These are phyloP conservation scores for Lateolabrax maculatus DNA, from an alignment of 2,797 vertebrate species.

Conservation along the genomic window DNA sequence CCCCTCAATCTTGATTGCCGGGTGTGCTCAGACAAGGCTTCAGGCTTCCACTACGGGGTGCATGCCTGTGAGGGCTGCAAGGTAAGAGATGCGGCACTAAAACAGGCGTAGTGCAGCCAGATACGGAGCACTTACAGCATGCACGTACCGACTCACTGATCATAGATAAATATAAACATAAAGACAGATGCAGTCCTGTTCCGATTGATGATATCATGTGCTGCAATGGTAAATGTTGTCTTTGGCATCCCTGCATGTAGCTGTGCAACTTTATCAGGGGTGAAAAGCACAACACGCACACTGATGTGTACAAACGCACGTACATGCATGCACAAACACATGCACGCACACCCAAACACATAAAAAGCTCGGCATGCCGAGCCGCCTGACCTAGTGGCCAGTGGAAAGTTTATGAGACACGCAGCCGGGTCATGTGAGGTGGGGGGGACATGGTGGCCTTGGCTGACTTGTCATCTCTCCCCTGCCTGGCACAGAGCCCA, in stretches of 20 bases:
- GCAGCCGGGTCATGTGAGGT: conserved; percentile 68
- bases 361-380: conserved; percentile 3
- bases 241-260: background rate
- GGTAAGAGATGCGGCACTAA: conserved; percentile 78
- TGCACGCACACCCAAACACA: conserved; percentile 33
- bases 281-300: conserved; percentile 2
- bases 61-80: conserved; percentile 99
- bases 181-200: background rate
- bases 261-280: conserved; percentile 12
- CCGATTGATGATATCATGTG: background rate
- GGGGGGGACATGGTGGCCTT: conserved; percentile 51
- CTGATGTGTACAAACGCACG: background rate
- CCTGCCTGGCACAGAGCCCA: conserved; percentile 61
- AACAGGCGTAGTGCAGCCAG: background rate
- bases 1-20: conserved; percentile 92
- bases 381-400: conserved; percentile 59
- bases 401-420: conserved; percentile 73
- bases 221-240: background rate
- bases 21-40: conserved; percentile 96
- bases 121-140: background rate
- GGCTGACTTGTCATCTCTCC: conserved; percentile 60
- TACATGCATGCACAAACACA: background rate
- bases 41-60: conserved; percentile 98
- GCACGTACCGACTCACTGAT: background rate
- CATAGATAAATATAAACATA: background rate